phyloP scores from a whole-genome alignment of 2,797 vertebrate genomes.

The Heliangelus exortis region DNA sequence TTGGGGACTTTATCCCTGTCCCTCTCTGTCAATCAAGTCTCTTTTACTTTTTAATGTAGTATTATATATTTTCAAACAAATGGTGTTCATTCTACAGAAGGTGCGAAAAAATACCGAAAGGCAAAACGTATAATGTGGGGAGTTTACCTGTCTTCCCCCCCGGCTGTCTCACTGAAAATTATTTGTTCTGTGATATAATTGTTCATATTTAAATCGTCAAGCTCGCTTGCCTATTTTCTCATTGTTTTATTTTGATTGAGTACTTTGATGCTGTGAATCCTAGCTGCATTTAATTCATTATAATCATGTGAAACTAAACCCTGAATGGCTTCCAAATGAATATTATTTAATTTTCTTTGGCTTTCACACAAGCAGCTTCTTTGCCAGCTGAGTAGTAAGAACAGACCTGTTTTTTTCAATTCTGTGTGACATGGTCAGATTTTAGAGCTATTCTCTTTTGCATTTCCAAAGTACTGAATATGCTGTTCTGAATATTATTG shows the following conservation, averaged over 20 bases:
- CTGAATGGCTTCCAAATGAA: slow-evolving; percentile 38
- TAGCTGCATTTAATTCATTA: slow-evolving; percentile 45
- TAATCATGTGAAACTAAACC: slow-evolving; percentile 35
- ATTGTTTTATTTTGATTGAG: slow-evolving; percentile 36
- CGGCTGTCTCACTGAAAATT: neutral
- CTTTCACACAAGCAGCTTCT: slow-evolving; percentile 6
- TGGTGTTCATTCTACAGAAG: neutral
- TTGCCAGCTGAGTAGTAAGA: slow-evolving; percentile 12
- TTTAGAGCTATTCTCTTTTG: neutral
- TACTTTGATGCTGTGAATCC: slow-evolving; percentile 25
- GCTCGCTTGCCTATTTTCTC: neutral
- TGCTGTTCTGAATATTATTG: neutral
- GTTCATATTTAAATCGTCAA: slow-evolving; percentile 23
- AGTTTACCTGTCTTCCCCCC: neutral
- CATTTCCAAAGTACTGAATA: neutral
- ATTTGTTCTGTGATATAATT: slow-evolving; percentile 24
- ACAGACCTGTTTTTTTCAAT: neutral
- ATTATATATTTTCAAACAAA: slow-evolving; percentile 13
- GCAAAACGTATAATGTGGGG: neutral
- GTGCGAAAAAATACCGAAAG: neutral
- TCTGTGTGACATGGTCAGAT: neutral
- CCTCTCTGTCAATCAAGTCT: slow-evolving; percentile 15
- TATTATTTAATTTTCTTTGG: slow-evolving; percentile 55
- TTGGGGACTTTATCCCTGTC: slow-evolving; percentile 18
- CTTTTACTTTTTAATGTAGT: neutral